Evolutionary conservation across 35 echinoderm and acorn worm genomes (phyloP).

Genomic region (Lytechinus variegatus): DNA sequence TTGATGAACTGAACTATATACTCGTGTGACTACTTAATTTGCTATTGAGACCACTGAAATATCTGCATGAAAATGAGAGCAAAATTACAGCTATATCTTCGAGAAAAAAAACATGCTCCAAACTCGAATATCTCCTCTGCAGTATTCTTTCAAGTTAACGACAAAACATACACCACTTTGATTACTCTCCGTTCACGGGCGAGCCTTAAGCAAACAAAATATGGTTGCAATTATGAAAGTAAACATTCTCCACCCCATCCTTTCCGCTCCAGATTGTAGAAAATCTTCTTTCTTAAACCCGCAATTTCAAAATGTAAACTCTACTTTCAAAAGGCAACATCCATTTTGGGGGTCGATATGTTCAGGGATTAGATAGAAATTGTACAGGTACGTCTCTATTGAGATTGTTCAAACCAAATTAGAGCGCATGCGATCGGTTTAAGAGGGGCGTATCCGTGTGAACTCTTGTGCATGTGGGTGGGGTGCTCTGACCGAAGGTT

Average conservation of each 20-base stretch:
- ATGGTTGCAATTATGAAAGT: background rate
- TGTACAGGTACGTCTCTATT: background rate
- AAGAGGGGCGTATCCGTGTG: background rate
- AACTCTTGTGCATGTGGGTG: background rate
- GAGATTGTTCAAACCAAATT: background rate
- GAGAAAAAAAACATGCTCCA: background rate
- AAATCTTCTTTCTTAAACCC: background rate
- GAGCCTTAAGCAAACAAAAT: background rate
- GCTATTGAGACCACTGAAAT: no score
- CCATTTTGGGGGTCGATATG: background rate
- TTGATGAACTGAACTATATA: no score
- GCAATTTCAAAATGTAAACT: constrained; percentile 5
- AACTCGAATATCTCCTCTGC: background rate
- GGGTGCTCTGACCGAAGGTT: no score
- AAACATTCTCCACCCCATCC: background rate
- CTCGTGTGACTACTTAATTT: no score
- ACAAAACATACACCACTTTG: background rate
- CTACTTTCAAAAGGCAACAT: background rate
- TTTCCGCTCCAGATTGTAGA: background rate
- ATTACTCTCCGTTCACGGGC: background rate
- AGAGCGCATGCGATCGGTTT: background rate
- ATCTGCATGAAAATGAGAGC: no score
- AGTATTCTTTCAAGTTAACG: background rate
- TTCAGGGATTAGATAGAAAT: background rate
- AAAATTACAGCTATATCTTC: no score